Evolutionary conservation across 1,140 invertebrate genomes (phyloP).

Genomic region (Drosophila kikkawai): DNA sequence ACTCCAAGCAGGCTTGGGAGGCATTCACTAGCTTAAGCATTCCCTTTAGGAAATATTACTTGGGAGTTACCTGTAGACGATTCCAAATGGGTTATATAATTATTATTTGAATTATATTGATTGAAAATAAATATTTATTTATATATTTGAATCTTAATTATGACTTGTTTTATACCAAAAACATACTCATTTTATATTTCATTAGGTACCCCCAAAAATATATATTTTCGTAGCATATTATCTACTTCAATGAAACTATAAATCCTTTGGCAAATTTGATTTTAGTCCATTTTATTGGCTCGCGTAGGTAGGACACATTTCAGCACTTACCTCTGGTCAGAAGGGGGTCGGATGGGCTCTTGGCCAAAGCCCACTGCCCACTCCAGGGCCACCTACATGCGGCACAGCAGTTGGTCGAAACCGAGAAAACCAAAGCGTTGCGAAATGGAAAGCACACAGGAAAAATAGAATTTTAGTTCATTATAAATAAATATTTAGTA

Average conservation of each 20-base stretch:
- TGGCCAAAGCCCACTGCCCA: slow-evolving; percentile 50
- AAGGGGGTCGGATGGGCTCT: slow-evolving; percentile 54
- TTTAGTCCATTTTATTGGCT: slow-evolving; percentile 19
- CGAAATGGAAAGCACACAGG: slow-evolving; percentile 4
- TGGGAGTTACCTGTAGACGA: not conserved
- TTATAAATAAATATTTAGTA: not conserved
- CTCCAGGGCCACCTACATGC: slow-evolving; percentile 61
- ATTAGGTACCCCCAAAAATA: too few species aligned
- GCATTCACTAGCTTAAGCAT: slow-evolving; percentile 5
- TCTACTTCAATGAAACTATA: slow-evolving; percentile 11
- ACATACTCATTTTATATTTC: too few species aligned
- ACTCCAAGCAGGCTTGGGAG: not conserved
- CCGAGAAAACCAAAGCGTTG: slow-evolving; percentile 2
- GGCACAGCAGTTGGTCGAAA: slow-evolving; percentile 70
- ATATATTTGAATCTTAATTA: not conserved
- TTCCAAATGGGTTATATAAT: not conserved
- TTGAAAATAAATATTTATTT: not conserved
- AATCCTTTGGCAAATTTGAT: slow-evolving; percentile 41
- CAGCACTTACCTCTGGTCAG: slow-evolving; percentile 64
- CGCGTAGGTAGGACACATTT: slow-evolving; percentile 71
- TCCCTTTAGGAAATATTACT: slow-evolving; percentile 4
- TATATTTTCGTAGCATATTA: not conserved
- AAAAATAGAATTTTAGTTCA: not conserved
- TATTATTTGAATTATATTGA: too few species aligned
- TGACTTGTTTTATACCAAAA: not conserved